Conservation (phyloP, 2,888 invertebrate genomes). For the Diplolepis rosae region DNA sequence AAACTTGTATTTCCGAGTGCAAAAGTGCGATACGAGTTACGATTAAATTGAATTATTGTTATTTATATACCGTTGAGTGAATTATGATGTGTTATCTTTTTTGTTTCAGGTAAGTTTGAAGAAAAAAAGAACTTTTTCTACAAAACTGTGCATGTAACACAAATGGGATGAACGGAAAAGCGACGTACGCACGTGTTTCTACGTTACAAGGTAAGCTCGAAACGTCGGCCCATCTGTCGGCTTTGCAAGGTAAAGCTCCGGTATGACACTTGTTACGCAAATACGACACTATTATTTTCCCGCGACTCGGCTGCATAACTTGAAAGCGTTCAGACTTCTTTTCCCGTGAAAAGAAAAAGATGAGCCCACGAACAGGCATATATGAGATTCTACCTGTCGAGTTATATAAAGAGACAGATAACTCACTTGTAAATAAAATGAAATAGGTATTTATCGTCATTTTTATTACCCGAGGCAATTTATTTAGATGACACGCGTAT, state of each 20-base stretch:
- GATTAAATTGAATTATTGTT: neutral
- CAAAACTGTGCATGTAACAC: constrained; percentile 30
- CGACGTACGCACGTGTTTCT: constrained; percentile 46
- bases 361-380: constrained; percentile 9
- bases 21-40: neutral
- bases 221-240: constrained; percentile 64
- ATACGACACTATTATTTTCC: constrained; percentile 61
- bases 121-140: constrained; percentile 34
- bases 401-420: constrained; percentile 21
- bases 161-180: constrained; percentile 37
- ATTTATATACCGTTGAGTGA: neutral
- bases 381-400: constrained; percentile 22
- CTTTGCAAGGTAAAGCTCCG: constrained; percentile 61
- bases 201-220: constrained; percentile 55
- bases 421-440: constrained; percentile 9
- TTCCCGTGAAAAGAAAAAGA: constrained; percentile 14
- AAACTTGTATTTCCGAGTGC: no score
- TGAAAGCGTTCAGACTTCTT: constrained; percentile 35
- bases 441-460: constrained; percentile 25
- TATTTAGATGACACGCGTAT: constrained; percentile 3
- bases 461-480: constrained; percentile 3
- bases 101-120: constrained; percentile 61
- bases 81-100: constrained; percentile 35
- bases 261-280: constrained; percentile 64
- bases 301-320: constrained; percentile 36